Evolutionary conservation across 2,797 vertebrate genomes (phyloP), one percentile per base, ranked within the genome.

Genomic region (Acanthornis magna): DNA sequence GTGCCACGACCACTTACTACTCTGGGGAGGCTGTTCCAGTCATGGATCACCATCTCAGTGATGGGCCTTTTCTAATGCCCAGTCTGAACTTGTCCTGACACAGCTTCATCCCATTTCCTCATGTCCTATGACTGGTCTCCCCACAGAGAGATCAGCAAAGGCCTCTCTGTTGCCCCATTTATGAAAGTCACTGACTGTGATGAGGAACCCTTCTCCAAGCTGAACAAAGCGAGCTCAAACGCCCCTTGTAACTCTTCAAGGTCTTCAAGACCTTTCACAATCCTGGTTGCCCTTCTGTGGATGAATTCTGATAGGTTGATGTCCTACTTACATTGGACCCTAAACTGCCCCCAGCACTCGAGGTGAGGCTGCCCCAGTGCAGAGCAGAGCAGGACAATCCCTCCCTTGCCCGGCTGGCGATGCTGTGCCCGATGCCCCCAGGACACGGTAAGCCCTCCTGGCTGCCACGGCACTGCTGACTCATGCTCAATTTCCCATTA

Each of bases 401-500:
- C 32, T 45, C 36, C 29, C n/a, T 57, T 0, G 2, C 51, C 25
- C 0, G 0, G 25, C 13, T 29, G 66, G 10, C 0, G 1, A 30
- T 38, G 53, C 21, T 79, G 29, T 19, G 23, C 65, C 62, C 58
- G 34, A 83, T 55, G 57, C 9, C 2, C 18, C 13, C 40, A 51
- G 53, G 25, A 61, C 34, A 66, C 0, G n/a, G n/a, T n/a, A n/a
- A n/a, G n/a, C 20, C 16, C 22, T 50, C 40, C 77, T 50, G 19
- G 26, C 53, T 91, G 19, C 21, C 32, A 47, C 34, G 18, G 14
- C 14, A 17, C 51, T 74, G 40, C 3, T 88, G 66, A 10, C 25
- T 15, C 23, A 27, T 1, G 17, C 22, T 55, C 30, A 55, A 30
- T 3, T 58, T 57, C 2, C 17, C 12, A 63, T 30, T 50, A 51